Percentiles rank a stretch among this genome's conserved stretches.
phyloP scores from a whole-genome alignment of 1,140 invertebrate genomes.

The Paralvinella palmiformis region DNA sequence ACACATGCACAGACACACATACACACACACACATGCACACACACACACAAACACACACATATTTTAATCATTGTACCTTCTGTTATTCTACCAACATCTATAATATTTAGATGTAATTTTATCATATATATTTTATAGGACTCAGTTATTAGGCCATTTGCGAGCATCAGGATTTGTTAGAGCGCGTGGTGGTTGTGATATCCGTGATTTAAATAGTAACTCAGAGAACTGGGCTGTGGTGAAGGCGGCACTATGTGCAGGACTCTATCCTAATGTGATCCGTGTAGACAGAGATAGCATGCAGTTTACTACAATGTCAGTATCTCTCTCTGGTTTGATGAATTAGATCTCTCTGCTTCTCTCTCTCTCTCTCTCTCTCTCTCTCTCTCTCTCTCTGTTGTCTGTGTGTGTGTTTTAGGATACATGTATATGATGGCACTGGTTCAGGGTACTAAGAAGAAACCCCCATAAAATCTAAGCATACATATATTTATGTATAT shows the following conservation, averaged over 20 bases:
- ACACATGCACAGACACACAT: too few species aligned
- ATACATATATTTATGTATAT: too few species aligned
- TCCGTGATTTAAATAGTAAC: slow-evolving; percentile 73
- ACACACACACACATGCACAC: too few species aligned
- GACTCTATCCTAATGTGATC: slow-evolving; percentile 82
- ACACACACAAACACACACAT: too few species aligned
- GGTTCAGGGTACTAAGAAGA: too few species aligned
- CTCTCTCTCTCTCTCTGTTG: too few species aligned
- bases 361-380: not conserved
- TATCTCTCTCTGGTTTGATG: slow-evolving; percentile 16
- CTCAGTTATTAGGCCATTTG: slow-evolving; percentile 77
- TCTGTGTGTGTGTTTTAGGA: too few species aligned
- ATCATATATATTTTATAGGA: slow-evolving; percentile 47
- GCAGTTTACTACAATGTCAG: slow-evolving; percentile 59
- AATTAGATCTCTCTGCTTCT: not conserved
- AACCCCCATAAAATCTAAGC: too few species aligned
- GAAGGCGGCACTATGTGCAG: slow-evolving; percentile 80
- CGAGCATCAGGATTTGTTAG: slow-evolving; percentile 76
- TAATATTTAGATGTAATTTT: too few species aligned
- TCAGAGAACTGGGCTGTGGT: slow-evolving; percentile 87
- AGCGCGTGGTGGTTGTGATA: slow-evolving; percentile 65
- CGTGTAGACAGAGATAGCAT: slow-evolving; percentile 58
- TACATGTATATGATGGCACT: too few species aligned
- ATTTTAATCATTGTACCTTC: too few species aligned
- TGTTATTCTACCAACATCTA: too few species aligned